Conservation (phyloP, 2,888 invertebrate species). For the Lamellibrachia satsuma region DNA sequence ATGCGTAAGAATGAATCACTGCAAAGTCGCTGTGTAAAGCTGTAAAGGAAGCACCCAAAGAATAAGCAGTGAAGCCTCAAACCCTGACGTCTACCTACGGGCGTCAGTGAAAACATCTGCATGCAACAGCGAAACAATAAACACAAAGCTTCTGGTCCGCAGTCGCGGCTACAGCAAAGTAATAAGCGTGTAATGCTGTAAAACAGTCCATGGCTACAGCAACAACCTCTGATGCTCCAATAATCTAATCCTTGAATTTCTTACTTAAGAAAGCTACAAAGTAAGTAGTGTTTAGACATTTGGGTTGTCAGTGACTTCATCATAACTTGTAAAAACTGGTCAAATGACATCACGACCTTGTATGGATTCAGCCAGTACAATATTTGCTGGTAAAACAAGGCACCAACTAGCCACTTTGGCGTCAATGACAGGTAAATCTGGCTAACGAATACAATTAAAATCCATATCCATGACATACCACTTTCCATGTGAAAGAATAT, state of each 20-base stretch:
- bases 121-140: not conserved
- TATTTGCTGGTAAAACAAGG: not conserved
- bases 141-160: not conserved
- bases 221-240: not conserved
- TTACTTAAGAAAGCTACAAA: not conserved
- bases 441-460: not conserved
- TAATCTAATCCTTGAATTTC: not conserved
- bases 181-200: not conserved
- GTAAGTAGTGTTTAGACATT: not conserved
- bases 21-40: constrained; percentile 1
- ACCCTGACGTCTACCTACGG: not conserved
- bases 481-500: not conserved
- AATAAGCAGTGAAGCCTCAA: not conserved
- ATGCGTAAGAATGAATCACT: not conserved
- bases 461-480: too few species aligned
- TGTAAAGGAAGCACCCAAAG: not conserved
- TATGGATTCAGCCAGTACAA: not conserved
- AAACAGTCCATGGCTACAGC: not conserved
- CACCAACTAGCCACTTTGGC: not conserved
- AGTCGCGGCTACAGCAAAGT: not conserved
- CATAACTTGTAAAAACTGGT: not conserved
- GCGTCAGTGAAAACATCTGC: not conserved
- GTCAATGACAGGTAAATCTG: not conserved
- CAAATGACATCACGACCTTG: not conserved
- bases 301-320: not conserved